These are phyloP conservation scores for Tetanocera ferruginea DNA, from an alignment of 2,888 invertebrate species.

Conservation along the genomic window DNA sequence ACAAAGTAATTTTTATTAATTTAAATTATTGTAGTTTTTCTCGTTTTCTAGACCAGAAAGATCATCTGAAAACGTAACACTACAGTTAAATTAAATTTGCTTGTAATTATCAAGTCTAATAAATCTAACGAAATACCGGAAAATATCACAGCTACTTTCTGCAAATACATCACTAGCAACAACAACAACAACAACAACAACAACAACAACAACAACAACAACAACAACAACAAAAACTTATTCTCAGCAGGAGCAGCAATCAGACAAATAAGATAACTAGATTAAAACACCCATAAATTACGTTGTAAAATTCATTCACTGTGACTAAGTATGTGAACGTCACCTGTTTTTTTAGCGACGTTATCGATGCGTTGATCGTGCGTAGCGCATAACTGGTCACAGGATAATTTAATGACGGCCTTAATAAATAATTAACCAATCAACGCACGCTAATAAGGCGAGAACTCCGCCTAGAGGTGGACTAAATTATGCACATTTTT, in stretches of 20 bases:
- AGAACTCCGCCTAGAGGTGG: constrained; percentile 33
- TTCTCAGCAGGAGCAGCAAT: constrained; percentile 47
- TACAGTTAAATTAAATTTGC: constrained; percentile 43
- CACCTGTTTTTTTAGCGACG: constrained; percentile 6
- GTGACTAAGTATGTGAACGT: constrained; percentile 9
- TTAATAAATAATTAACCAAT: constrained; percentile 35
- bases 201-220: neutral
- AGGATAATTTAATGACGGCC: constrained; percentile 32
- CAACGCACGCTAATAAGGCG: constrained; percentile 25
- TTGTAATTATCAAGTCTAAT: constrained; percentile 43
- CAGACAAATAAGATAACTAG: constrained; percentile 47
- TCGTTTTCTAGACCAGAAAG: neutral
- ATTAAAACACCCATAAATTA: constrained; percentile 47
- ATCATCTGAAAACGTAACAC: neutral
- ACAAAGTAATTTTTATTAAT: neutral
- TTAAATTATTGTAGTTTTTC: neutral
- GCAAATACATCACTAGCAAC: neutral
- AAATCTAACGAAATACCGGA: constrained; percentile 39
- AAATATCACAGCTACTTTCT: constrained; percentile 6
- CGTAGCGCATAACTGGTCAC: constrained; percentile 25
- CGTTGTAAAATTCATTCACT: constrained; percentile 1
- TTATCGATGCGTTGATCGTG: constrained; percentile 32
- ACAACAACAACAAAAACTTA: constrained; percentile 7
- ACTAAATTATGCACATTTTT: neutral
- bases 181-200: neutral